Base-by-base conservation (phyloP, 2,888 invertebrate genomes). In the Ochropacha duplaris region DNA sequence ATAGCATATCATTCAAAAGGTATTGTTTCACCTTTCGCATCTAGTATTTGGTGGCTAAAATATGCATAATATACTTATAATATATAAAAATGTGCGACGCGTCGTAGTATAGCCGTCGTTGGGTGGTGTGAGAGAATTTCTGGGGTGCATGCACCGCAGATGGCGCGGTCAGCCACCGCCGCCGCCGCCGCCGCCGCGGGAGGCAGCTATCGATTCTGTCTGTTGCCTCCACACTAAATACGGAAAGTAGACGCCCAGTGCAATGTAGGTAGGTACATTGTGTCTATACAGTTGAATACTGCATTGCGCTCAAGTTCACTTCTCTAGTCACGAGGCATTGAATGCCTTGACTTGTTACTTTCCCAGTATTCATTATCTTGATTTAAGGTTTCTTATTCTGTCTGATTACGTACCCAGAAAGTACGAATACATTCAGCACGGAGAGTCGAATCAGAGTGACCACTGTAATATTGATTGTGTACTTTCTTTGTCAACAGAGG, bases 401-500 rank as follows among this genome's bases (percentile, higher is more conserved):
- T 28, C 54, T 59, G 36, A 14, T 56, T 62, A 54, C 54, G 49
- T 68, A 59, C 59, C 58, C 69, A 68, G 69, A 78, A 73, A 76
- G 75, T 67, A 68, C 56, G 28, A 52, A 61, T 61, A 61, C 62
- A 59, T 57, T 64, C 57, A 49, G 54, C 22, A 50, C 57, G 56
- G 26, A 51, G 22, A 49, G 24, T 19, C 39, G 26, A 11, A 22
- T 51, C 34, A 54, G 22, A 39, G 22, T 50, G 50, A 55, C 8
- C 19, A 28, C 57, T 54, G n/a, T n/a, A n/a, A 28, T 50, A 24
- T 54, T 49, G 61, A 57, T 65, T 58, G 56, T 62, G 39, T 56
- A 57, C 64, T 69, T 78, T 61, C 78, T 82, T 89, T 88, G 87
- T 85, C 74, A 68, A 63, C 95, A 98, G 98, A 98, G 93, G 94